phyloP scores from a whole-genome alignment of 2,888 invertebrate genomes.

The Drosophila recens region DNA sequence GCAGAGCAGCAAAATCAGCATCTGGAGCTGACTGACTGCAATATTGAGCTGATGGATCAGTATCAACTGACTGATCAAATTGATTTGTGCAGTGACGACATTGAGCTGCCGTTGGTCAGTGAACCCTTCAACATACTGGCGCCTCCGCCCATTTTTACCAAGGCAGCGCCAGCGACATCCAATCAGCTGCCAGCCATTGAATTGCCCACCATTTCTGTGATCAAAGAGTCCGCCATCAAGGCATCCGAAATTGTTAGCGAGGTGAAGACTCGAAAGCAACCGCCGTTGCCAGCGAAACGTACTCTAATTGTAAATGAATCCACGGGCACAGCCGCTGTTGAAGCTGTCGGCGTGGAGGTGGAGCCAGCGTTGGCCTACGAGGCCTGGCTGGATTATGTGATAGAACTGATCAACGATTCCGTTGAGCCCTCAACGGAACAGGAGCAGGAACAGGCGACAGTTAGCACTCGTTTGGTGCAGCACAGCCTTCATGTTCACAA shows the following conservation, averaged over 20 bases:
- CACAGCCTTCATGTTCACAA: constrained; percentile 90
- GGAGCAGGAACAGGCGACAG: neutral
- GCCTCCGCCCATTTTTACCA: constrained; percentile 50
- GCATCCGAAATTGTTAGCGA: constrained; percentile 65
- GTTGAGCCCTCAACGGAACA: constrained; percentile 85
- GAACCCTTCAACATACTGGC: constrained; percentile 72
- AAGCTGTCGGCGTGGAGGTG: constrained; percentile 31
- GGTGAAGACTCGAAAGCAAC: constrained; percentile 70
- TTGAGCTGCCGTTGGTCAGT: constrained; percentile 70
- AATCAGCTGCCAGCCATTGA: constrained; percentile 68
- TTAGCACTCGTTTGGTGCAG: constrained; percentile 85
- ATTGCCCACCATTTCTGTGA: constrained; percentile 72
- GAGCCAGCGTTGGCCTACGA: constrained; percentile 86
- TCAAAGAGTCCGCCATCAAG: constrained; percentile 71
- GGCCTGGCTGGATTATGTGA: constrained; percentile 91
- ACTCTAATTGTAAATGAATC: constrained; percentile 69
- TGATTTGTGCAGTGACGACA: constrained; percentile 81
- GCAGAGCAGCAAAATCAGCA: constrained; percentile 65
- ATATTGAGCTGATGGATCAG: constrained; percentile 84
- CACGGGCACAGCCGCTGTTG: neutral
- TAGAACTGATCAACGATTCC: constrained; percentile 91
- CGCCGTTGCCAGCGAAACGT: constrained; percentile 72
- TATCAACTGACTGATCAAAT: constrained; percentile 83
- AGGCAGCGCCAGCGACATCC: constrained; percentile 33
- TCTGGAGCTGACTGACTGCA: constrained; percentile 83